These are phyloP conservation scores for Lethrus apterus DNA, from an alignment of 1,140 invertebrate genomes.

Conservation along the genomic window DNA sequence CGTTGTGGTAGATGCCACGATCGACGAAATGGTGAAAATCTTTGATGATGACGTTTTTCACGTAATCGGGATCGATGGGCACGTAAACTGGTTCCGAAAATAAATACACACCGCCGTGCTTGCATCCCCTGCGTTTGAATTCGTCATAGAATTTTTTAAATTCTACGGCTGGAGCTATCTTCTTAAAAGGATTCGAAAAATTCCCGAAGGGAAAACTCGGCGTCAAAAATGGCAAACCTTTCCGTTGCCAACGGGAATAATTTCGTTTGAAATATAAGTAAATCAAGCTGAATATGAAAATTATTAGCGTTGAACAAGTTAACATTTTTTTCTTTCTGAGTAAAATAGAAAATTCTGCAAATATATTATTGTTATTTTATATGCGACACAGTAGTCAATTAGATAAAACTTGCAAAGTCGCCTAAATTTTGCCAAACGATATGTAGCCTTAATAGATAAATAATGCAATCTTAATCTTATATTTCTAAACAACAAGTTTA, in stretches of 20 bases:
- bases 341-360: not conserved
- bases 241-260: slow-evolving; percentile 1
- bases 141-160: slow-evolving; percentile 3
- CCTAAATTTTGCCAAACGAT: not conserved
- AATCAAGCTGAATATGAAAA: not conserved
- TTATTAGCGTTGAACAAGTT: not conserved
- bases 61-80: slow-evolving; percentile 1
- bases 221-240: not conserved
- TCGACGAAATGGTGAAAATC: slow-evolving; percentile 45
- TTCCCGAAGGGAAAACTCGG: slow-evolving; percentile 8
- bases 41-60: slow-evolving; percentile 36
- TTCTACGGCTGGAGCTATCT: not conserved
- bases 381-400: not conserved
- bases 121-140: slow-evolving; percentile 3
- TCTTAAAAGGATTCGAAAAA: not conserved
- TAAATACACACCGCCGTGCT: slow-evolving; percentile 3
- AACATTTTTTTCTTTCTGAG: not conserved
- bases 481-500: no score
- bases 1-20: slow-evolving; percentile 38
- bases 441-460: not conserved
- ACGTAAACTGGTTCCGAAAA: slow-evolving; percentile 2
- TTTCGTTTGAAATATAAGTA: not conserved
- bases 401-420: not conserved
- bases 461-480: not conserved
- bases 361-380: not conserved